phyloP scores from a whole-genome alignment of 2,113 vertebrate genomes.

The Hippocampus guttulatus region DNA sequence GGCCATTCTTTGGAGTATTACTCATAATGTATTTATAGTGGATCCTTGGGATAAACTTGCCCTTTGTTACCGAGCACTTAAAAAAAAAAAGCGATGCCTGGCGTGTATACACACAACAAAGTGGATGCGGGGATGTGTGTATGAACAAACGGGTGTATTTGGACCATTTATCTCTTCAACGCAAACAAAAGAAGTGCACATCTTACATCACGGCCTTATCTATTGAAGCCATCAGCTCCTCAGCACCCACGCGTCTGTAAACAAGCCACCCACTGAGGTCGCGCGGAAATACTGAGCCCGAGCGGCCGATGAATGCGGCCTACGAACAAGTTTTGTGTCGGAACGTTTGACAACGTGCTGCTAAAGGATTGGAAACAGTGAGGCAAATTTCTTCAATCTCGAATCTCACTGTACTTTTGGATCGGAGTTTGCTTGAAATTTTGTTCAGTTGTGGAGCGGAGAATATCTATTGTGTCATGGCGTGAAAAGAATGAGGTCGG shows the following conservation, averaged over 20 bases:
- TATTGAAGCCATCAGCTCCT: conserved; percentile 64
- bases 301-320: conserved; percentile 15
- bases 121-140: conserved; percentile 17
- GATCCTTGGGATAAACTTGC: conserved; percentile 43
- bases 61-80: conserved; percentile 64
- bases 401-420: background rate
- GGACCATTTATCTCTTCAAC: conserved; percentile 55
- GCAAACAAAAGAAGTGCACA: conserved; percentile 56
- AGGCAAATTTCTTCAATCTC: background rate
- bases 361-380: background rate
- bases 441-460: no score
- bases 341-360: background rate
- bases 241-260: conserved; percentile 46
- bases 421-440: background rate
- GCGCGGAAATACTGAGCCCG: conserved; percentile 18
- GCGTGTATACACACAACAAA: conserved; percentile 40
- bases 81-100: conserved; percentile 30
- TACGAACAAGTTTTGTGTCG: background rate
- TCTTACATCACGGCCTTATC: conserved; percentile 61
- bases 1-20: conserved; percentile 36
- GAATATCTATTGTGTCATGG: no score
- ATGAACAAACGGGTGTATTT: conserved; percentile 25
- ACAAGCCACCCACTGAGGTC: conserved; percentile 46
- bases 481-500: no score
- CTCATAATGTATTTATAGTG: conserved; percentile 57